Base-by-base conservation (phyloP, 1,140 invertebrate species). In the Zaprionus kolodkinae region DNA sequence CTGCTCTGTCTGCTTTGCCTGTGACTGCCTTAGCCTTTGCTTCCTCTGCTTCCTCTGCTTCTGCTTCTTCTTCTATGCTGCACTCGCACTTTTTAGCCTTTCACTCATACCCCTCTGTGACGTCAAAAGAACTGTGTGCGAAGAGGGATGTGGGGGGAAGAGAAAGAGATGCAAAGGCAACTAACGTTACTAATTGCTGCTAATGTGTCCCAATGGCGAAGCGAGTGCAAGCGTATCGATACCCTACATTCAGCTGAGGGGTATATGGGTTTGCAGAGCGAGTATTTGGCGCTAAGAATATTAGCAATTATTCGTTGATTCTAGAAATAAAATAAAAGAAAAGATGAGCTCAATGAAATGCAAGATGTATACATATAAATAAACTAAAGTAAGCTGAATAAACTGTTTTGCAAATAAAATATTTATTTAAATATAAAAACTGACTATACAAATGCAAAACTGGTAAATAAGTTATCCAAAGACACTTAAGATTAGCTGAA, bases 31-130 rank as follows among this genome's bases (percentile, higher is more conserved):
- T 35, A 35, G 33, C 33, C 10, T 4, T 10, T 35, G 33, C 56
- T 40, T 7, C 38, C 5, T 13, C 38, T 40, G 1, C 6, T 40
- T 40, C n/a, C n/a, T n/a, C n/a, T n/a, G n/a, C n/a, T 10, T 38
- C 36, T 11, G 7, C 10, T 38, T 38, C 30, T 35, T 35, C 33
- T 35, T 35, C 33, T 48, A 30, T 45, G n/a, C 9, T 45, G 40
- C n/a, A n/a, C 50, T 75, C 69, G 52, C 60, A 56, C 54, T 54
- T 35, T 50, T 21, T 6, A 5, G 12, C 36, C 62, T 2, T 45
- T 45, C n/a, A 45, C n/a, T 45, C 40, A 45, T 45, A 2, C 40
- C 40, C 40, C n/a, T n/a, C 6, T 45, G 40, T 45, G n/a, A 45
- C 40, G 40, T 45, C 40, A 45, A 15, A 15, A n/a, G 1, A 12